Evolutionary conservation across 2,797 vertebrate species (phyloP).

Genomic region (Liasis olivaceus): DNA sequence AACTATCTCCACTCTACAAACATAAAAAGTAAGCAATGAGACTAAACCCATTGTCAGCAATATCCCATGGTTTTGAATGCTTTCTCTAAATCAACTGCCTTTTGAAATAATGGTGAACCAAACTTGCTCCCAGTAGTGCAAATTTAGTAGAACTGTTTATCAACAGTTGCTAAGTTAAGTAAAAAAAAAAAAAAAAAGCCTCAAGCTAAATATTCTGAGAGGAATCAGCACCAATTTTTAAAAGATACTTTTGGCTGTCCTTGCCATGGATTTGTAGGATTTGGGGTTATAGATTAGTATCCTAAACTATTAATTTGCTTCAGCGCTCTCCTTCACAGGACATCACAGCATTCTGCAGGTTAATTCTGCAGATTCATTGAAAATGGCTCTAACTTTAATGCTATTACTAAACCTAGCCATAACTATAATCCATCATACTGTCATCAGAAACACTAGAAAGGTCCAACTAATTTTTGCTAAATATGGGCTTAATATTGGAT

Average conservation of each 20-base stretch:
- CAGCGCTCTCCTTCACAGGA: not conserved
- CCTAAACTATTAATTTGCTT: not conserved
- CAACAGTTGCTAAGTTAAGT: not conserved
- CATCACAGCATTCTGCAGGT: not conserved
- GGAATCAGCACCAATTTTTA: not conserved
- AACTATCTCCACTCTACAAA: slow-evolving; percentile 3
- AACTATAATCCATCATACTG: not conserved
- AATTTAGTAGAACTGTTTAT: slow-evolving; percentile 1
- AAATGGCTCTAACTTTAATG: not conserved
- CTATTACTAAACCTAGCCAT: not conserved
- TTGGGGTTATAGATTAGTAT: not conserved
- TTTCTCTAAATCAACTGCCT: not conserved
- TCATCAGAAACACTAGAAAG: not conserved
- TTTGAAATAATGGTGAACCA: not conserved
- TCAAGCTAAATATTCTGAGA: slow-evolving; percentile 1
- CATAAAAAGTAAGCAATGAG: not conserved
- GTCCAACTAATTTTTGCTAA: not conserved
- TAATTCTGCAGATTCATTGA: not conserved
- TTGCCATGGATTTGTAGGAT: not conserved
- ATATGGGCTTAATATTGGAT: not conserved
- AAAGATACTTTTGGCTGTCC: not conserved
- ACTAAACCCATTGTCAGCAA: slow-evolving; percentile 4
- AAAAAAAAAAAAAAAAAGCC: not conserved
- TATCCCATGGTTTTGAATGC: not conserved
- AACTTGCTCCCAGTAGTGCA: not conserved